phyloP scores from a whole-genome alignment of 2,797 vertebrate species.

The Falco rusticolus region DNA sequence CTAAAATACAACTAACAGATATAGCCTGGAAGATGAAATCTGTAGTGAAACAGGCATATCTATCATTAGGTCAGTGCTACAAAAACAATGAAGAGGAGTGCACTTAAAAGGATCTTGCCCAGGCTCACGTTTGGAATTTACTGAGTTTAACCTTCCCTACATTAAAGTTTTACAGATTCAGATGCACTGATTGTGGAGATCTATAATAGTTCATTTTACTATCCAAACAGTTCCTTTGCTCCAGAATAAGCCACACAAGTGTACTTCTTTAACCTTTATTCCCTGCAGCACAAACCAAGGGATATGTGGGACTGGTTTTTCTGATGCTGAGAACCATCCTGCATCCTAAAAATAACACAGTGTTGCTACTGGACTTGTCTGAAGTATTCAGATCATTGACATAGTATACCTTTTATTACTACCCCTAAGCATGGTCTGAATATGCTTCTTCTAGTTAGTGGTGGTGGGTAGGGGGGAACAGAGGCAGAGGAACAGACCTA shows the following conservation, averaged over 20 bases:
- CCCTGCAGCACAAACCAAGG: not conserved
- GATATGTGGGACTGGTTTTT: not conserved
- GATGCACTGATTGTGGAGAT: not conserved
- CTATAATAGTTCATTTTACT: not conserved
- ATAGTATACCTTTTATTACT: too few species aligned
- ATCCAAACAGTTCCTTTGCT: not conserved
- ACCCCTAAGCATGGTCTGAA: not conserved
- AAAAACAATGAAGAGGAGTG: rapidly evolving
- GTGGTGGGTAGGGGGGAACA: not conserved
- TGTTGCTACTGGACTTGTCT: not conserved
- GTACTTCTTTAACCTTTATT: not conserved
- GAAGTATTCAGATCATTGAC: not conserved
- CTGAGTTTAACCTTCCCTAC: not conserved
- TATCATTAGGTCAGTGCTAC: not conserved
- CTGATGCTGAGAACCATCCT: not conserved
- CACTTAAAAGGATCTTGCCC: not conserved
- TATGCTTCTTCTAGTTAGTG: not conserved
- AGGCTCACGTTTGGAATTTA: not conserved
- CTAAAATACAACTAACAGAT: not conserved
- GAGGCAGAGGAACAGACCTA: not conserved
- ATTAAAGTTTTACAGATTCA: not conserved
- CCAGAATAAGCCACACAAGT: not conserved
- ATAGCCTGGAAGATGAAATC: not conserved
- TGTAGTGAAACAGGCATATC: not conserved
- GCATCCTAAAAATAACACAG: not conserved